A percentile compares a stretch with the other conserved stretches of the same genome.
These are phyloP conservation scores for Channa argus DNA, from an alignment of 2,113 vertebrate species.

Conservation along the genomic window DNA sequence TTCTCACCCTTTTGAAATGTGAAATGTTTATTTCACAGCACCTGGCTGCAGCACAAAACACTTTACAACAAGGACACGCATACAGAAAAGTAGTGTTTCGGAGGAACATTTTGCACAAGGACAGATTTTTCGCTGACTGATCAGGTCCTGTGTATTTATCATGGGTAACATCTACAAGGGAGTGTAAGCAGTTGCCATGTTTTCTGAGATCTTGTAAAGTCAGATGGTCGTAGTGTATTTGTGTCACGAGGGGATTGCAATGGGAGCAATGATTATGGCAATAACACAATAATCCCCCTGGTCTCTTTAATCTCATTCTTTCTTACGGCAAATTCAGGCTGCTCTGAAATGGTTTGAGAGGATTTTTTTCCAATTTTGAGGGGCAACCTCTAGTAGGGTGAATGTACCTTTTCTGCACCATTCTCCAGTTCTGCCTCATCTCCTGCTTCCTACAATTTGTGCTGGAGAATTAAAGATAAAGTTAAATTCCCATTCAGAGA, in stretches of 20 bases:
- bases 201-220: constrained; percentile 53
- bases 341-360: constrained; percentile 48
- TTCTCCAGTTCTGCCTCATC: constrained; percentile 40
- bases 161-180: constrained; percentile 9
- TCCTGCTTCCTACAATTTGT: constrained; percentile 29
- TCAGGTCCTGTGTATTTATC: constrained; percentile 24
- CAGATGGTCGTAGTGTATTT: constrained; percentile 47
- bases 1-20: background rate
- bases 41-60: constrained; percentile 8
- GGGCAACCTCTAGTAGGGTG: constrained; percentile 42
- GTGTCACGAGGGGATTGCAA: constrained; percentile 56
- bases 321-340: constrained; percentile 50
- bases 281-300: constrained; percentile 68
- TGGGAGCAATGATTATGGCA: constrained; percentile 62
- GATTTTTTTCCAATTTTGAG: constrained; percentile 50
- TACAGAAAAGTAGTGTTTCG: background rate
- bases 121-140: constrained; percentile 31
- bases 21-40: constrained; percentile 8
- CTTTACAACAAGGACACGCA: constrained; percentile 17
- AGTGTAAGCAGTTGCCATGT: constrained; percentile 27
- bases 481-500: constrained; percentile 52
- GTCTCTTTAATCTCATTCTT: constrained; percentile 60
- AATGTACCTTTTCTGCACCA: constrained; percentile 35
- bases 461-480: constrained; percentile 66
- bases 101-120: constrained; percentile 22